Evolutionary conservation across 2,113 vertebrate genomes (phyloP).

Genomic region (Percopsis transmontana): DNA sequence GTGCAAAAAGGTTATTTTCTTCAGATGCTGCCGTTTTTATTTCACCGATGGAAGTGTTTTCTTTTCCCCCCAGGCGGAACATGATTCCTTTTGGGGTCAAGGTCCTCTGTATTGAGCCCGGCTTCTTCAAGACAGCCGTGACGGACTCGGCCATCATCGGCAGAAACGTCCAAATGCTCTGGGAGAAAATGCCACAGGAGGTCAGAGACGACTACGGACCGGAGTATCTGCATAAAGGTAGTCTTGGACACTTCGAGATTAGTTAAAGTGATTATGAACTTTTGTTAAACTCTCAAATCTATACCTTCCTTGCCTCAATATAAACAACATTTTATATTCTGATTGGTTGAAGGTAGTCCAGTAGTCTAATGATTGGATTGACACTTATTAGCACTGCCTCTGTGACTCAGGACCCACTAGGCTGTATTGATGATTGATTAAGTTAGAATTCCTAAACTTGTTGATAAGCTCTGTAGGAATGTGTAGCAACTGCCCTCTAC

Average conservation of each 20-base stretch:
- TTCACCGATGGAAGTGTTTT: neutral
- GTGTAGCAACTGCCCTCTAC: too few species aligned
- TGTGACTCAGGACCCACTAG: too few species aligned
- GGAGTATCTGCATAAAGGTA: constrained; percentile 67
- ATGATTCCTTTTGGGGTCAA: constrained; percentile 83
- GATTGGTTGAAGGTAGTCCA: too few species aligned
- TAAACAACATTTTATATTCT: too few species aligned
- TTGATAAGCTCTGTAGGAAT: too few species aligned
- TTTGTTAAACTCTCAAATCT: neutral
- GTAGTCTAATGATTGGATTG: too few species aligned
- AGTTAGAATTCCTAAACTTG: too few species aligned
- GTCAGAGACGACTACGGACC: constrained; percentile 70
- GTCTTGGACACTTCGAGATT: neutral
- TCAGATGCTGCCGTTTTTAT: neutral
- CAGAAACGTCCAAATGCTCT: constrained; percentile 59
- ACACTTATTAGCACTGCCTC: too few species aligned
- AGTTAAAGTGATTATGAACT: neutral
- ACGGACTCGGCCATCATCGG: constrained; percentile 56
- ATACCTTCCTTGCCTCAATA: neutral
- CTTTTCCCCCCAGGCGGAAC: constrained; percentile 64
- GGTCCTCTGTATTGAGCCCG: constrained; percentile 80
- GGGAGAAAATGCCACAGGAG: constrained; percentile 76
- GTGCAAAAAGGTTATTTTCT: neutral
- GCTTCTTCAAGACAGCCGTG: constrained; percentile 79
- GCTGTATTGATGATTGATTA: too few species aligned